Conservation (phyloP, 2,888 invertebrate genomes). For the Pheosia tremula region DNA sequence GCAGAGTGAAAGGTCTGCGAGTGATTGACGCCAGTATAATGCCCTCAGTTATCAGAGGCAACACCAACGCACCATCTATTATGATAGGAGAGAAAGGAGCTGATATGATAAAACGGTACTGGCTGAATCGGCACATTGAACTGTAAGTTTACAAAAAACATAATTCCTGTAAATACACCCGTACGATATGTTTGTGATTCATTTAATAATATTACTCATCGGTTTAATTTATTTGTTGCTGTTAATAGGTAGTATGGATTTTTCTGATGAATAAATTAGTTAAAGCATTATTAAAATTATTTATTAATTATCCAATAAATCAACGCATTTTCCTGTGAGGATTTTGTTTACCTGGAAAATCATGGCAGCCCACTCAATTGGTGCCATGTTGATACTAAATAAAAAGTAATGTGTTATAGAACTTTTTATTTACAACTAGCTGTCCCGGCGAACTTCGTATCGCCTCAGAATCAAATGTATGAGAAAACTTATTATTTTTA, state of each 20-base stretch:
- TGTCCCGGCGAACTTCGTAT: too few species aligned
- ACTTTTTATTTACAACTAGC: too few species aligned
- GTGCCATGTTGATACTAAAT: too few species aligned
- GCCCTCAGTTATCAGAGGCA: constrained; percentile 82
- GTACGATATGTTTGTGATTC: not conserved
- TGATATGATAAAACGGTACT: constrained; percentile 79
- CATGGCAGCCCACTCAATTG: too few species aligned
- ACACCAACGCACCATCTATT: constrained; percentile 84
- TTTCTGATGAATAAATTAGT: not conserved
- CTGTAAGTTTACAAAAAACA: constrained; percentile 17
- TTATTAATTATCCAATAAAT: too few species aligned
- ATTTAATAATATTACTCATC: not conserved
- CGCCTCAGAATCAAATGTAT: too few species aligned
- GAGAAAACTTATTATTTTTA: too few species aligned
- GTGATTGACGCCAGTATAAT: constrained; percentile 85
- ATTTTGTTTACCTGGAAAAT: too few species aligned
- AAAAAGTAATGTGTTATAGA: too few species aligned
- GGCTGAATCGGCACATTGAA: constrained; percentile 47
- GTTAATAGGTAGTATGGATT: not conserved
- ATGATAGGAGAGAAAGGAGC: constrained; percentile 86
- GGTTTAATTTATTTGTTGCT: not conserved
- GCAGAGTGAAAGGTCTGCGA: constrained; percentile 76
- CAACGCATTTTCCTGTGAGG: too few species aligned
- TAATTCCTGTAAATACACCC: not conserved
- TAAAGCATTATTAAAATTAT: not conserved